A percentile compares a stretch with the other conserved stretches of the same genome.
Conservation (phyloP, 2,888 invertebrate species). For the Diploptera punctata region DNA sequence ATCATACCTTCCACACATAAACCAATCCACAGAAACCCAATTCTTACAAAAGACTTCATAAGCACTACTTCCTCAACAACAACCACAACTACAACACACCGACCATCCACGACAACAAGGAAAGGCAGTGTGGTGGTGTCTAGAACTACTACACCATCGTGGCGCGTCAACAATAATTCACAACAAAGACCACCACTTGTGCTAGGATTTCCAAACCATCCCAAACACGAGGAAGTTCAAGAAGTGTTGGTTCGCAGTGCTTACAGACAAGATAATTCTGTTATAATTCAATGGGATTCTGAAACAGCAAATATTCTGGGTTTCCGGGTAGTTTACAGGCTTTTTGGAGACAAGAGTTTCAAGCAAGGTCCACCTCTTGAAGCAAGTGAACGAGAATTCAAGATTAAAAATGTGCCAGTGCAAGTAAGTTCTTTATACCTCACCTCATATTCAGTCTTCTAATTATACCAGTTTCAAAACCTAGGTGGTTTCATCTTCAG, state of each 20-base stretch:
- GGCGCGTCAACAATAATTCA: conserved; percentile 10
- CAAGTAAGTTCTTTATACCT: conserved; percentile 68
- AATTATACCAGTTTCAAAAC: no score
- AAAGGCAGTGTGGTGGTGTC: conserved; percentile 44
- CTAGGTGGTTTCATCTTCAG: no score
- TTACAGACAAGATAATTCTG: conserved; percentile 83
- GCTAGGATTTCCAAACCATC: conserved; percentile 57
- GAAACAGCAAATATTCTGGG: conserved; percentile 87
- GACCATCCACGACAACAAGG: conserved; percentile 49
- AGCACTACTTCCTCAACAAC: conserved; percentile 46
- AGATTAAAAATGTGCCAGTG: conserved; percentile 90
- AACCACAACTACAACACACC: conserved; percentile 43
- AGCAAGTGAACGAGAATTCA: conserved; percentile 88
- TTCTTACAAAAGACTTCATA: conserved; percentile 50
- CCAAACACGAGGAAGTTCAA: conserved; percentile 55
- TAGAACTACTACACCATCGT: conserved; percentile 48
- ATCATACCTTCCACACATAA: conserved; percentile 50
- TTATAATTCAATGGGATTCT: conserved; percentile 92
- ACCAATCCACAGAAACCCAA: conserved; percentile 53
- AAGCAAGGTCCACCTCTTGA: conserved; percentile 90
- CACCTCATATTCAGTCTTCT: no score
- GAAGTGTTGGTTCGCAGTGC: conserved; percentile 88
- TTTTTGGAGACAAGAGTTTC: conserved; percentile 89
- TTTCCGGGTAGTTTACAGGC: conserved; percentile 85
- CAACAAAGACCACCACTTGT: conserved; percentile 72